phyloP scores from a whole-genome alignment of 2,797 vertebrate species.

The Eospalax fontanierii region DNA sequence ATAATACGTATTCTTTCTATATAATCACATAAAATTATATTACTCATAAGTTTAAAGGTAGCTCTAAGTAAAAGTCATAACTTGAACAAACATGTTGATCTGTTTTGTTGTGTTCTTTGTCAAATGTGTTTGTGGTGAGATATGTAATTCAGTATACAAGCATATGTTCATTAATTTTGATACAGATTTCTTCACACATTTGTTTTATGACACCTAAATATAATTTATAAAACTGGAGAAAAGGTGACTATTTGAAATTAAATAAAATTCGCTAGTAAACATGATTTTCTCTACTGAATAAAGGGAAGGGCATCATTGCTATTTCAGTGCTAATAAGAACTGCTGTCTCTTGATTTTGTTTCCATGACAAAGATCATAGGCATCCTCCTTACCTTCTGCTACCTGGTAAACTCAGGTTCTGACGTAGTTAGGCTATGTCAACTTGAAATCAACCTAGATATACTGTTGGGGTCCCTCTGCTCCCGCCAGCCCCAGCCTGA shows the following conservation, averaged over 20 bases:
- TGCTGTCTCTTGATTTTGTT: not conserved
- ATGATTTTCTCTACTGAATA: not conserved
- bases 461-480: too few species aligned
- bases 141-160: constrained; percentile 59
- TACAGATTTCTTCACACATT: constrained; percentile 72
- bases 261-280: constrained; percentile 3
- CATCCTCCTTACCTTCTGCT: not conserved
- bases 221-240: constrained; percentile 56
- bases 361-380: not conserved
- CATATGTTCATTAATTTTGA: constrained; percentile 45
- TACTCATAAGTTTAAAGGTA: constrained; percentile 39
- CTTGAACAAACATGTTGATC: constrained; percentile 29
- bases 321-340: not conserved
- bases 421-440: too few species aligned
- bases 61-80: constrained; percentile 33
- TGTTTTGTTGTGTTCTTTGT: constrained; percentile 12
- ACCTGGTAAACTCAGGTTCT: not conserved
- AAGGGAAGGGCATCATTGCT: not conserved
- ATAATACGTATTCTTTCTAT: not conserved
- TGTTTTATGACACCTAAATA: constrained; percentile 70
- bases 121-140: constrained; percentile 34
- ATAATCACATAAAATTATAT: not conserved
- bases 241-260: constrained; percentile 32
- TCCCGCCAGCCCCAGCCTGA: too few species aligned
- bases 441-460: too few species aligned